phyloP scores from a whole-genome alignment of 2,888 invertebrate species.

The Chrysina gloriosa region DNA sequence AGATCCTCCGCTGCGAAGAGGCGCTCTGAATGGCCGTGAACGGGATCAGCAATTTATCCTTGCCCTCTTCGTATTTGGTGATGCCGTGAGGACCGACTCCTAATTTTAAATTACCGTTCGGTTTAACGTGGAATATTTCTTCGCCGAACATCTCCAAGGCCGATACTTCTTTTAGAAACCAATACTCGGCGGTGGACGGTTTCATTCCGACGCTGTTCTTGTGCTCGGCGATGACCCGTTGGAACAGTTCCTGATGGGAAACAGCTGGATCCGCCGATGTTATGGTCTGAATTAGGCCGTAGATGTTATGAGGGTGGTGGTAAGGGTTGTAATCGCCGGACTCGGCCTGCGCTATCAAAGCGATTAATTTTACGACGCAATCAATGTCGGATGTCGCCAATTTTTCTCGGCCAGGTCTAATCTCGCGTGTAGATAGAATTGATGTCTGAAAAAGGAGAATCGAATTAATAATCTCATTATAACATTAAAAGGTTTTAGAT shows the following conservation, averaged over 20 bases:
- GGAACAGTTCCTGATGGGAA: slow-evolving; percentile 71
- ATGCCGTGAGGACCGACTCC: slow-evolving; percentile 89
- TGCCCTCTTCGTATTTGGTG: slow-evolving; percentile 76
- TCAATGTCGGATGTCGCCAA: slow-evolving; percentile 78
- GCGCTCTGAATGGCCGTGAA: slow-evolving; percentile 86
- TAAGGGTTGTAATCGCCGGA: slow-evolving; percentile 76
- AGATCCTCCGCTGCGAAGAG: slow-evolving; percentile 78
- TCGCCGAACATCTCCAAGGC: slow-evolving; percentile 85
- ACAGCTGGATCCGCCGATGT: slow-evolving; percentile 67
- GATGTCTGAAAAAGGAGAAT: slow-evolving; percentile 70
- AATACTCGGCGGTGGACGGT: slow-evolving; percentile 84
- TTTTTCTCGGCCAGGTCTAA: slow-evolving; percentile 81
- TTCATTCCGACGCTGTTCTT: slow-evolving; percentile 71
- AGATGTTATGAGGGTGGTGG: slow-evolving; percentile 71
- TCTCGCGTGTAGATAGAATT: slow-evolving; percentile 87
- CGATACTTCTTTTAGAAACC: slow-evolving; percentile 84
- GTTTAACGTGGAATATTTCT: slow-evolving; percentile 82
- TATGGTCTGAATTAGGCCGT: slow-evolving; percentile 73
- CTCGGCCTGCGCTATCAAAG: slow-evolving; percentile 82
- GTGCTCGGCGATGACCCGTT: slow-evolving; percentile 74
- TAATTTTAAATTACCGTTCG: slow-evolving; percentile 65
- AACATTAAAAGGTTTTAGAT: no score
- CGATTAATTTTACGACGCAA: slow-evolving; percentile 77
- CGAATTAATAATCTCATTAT: no score
- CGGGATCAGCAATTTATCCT: slow-evolving; percentile 79